phyloP scores from a whole-genome alignment of 1,140 invertebrate genomes.

The Triops longicaudatus region DNA sequence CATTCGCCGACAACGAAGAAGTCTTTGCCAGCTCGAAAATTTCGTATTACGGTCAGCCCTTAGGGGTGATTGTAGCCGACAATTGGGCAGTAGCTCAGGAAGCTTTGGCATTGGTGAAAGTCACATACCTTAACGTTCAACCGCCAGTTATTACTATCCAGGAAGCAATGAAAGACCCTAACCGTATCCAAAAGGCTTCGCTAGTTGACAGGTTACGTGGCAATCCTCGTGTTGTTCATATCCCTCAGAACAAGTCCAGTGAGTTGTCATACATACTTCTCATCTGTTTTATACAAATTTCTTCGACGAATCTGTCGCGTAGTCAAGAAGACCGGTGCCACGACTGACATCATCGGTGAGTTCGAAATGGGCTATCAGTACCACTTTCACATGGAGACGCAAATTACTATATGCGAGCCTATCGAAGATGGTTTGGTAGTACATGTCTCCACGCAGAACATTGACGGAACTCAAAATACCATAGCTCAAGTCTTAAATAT shows the following conservation, averaged over 20 bases:
- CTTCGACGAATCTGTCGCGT: neutral
- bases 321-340: neutral
- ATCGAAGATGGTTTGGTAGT: slow-evolving; percentile 42
- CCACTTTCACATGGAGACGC: slow-evolving; percentile 44
- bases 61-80: slow-evolving; percentile 19
- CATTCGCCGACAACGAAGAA: slow-evolving; percentile 27
- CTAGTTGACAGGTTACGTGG: slow-evolving; percentile 5
- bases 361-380: slow-evolving; percentile 39
- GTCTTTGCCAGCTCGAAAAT: slow-evolving; percentile 27
- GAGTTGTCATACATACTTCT: neutral
- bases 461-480: slow-evolving; percentile 35
- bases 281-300: neutral
- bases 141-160: slow-evolving; percentile 18
- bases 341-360: slow-evolving; percentile 35
- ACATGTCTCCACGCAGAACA: slow-evolving; percentile 38
- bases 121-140: slow-evolving; percentile 23
- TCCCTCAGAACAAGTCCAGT: neutral
- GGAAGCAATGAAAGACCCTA: slow-evolving; percentile 17
- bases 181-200: neutral
- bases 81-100: slow-evolving; percentile 20
- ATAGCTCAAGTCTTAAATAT: slow-evolving; percentile 38
- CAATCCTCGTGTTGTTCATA: neutral
- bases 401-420: slow-evolving; percentile 37
- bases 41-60: slow-evolving; percentile 25
- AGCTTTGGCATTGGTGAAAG: slow-evolving; percentile 33